Conservation (phyloP, 2,888 invertebrate species). For the Ditylenchus weischeri region DNA sequence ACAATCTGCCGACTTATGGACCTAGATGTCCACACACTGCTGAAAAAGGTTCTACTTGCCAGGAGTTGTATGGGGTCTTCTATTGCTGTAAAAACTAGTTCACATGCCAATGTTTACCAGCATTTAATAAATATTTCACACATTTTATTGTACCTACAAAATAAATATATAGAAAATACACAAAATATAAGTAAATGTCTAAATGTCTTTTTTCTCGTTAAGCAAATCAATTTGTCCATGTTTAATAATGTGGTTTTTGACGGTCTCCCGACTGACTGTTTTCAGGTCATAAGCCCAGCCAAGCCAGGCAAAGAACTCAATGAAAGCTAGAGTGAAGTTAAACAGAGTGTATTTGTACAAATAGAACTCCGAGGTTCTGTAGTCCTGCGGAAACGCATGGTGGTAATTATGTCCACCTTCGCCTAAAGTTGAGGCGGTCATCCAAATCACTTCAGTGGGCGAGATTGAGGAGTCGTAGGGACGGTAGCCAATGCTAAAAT, state of each 20-base stretch:
- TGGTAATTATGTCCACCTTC: slow-evolving; percentile 46
- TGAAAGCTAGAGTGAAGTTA: slow-evolving; percentile 49
- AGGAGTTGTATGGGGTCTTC: no score
- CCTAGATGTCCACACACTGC: no score
- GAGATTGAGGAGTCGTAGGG: slow-evolving; percentile 76
- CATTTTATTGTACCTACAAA: no score
- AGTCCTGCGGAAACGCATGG: slow-evolving; percentile 44
- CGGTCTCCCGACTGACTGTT: slow-evolving; percentile 32
- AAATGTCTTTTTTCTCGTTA: no score
- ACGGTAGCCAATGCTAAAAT: slow-evolving; percentile 73
- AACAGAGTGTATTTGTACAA: slow-evolving; percentile 38
- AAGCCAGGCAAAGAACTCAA: slow-evolving; percentile 45
- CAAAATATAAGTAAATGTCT: no score
- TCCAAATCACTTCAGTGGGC: slow-evolving; percentile 52
- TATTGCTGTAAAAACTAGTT: no score
- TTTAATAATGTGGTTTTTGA: slow-evolving; percentile 39
- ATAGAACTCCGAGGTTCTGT: slow-evolving; percentile 56
- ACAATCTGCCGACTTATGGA: no score
- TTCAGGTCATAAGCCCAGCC: slow-evolving; percentile 55
- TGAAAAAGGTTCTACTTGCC: no score
- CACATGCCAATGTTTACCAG: no score
- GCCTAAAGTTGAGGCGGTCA: slow-evolving; percentile 47
- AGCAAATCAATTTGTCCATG: slow-evolving; percentile 13
- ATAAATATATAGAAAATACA: no score
- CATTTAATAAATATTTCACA: no score